These are phyloP conservation scores for Loxodonta africana DNA, from an alignment of 2,113 vertebrate genomes.

Conservation along the genomic window DNA sequence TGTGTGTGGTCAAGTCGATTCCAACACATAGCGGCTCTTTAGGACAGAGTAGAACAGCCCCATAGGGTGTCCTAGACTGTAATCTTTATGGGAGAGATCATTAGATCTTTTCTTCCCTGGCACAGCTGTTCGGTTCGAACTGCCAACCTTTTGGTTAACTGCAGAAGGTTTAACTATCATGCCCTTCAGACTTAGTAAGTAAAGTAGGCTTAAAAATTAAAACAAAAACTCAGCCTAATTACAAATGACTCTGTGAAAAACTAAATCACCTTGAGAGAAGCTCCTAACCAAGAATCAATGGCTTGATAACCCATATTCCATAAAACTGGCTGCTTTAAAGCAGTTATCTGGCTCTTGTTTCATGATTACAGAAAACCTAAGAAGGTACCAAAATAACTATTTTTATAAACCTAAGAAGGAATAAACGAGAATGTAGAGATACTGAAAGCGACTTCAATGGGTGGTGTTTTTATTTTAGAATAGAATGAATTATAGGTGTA, in stretches of 20 bases:
- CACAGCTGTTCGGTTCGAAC: background rate
- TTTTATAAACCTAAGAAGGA: background rate
- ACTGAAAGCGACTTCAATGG: background rate
- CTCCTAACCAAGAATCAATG: background rate
- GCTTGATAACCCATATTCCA: background rate
- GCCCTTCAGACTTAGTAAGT: background rate
- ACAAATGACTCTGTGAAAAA: background rate
- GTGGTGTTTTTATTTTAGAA: background rate
- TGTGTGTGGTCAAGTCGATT: background rate
- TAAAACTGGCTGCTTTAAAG: background rate
- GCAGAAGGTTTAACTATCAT: background rate
- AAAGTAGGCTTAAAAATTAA: background rate
- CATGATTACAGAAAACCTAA: background rate
- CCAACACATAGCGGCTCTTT: background rate
- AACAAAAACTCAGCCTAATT: background rate
- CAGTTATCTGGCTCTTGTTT: background rate
- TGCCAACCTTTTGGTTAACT: background rate
- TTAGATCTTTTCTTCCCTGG: background rate
- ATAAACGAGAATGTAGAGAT: background rate
- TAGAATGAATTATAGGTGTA: background rate
- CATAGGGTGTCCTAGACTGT: background rate
- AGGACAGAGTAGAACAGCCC: background rate
- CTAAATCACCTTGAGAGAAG: background rate
- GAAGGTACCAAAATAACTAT: background rate
- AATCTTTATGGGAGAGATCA: background rate